Base-by-base conservation (phyloP, 2,113 vertebrate species). In the Planiliza haematocheilus region DNA sequence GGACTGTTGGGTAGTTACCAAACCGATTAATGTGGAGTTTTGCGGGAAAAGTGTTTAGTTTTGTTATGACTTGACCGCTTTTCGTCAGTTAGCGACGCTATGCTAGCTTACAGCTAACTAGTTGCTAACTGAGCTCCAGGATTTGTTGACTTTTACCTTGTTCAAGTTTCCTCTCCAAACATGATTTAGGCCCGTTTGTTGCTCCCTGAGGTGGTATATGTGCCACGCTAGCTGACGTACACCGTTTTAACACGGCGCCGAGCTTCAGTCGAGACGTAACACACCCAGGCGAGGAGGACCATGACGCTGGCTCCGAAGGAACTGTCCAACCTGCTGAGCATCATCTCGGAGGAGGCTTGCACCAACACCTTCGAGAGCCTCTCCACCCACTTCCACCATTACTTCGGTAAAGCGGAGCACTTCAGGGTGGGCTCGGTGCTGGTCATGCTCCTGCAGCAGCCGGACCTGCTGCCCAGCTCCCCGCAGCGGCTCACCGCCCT, bases 221-320 rank as follows among this genome's bases (percentile, higher is more conserved):
- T 10, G 24, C 16, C 14, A 10, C n/a, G 11, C 41, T 57, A 20
- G 10, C 52, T 0, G 20, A 8, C 0, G 10, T 1, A 1, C 2
- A 30, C 37, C 18, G 43, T 16, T 30, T 17, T 21, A 8, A 3
- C 11, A 24, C 8, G 0, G 17, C 10, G 0, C 20, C 4, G 10
- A 39, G 4, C 50, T 52, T 42, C 16, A 17, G 30, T 17, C 45
- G 20, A 62, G 53, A 4, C 0, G 2, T n/a, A 45, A 10, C 36
- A 4, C 1, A 9, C 3, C 45, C 2, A 10, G 48, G 8, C 1
- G 48, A 14, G 38, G 14, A 11, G 24, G 8, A 74, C 74, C 70
- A 99, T 98, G 97, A 97, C 95, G 38, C 94, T 99, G 46, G 96
- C 95, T 4, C 96, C 97, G 53, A 98, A 98, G 88, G 97, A 99